Conservation (phyloP, 2,113 vertebrate species). For the Arizona elegans region DNA sequence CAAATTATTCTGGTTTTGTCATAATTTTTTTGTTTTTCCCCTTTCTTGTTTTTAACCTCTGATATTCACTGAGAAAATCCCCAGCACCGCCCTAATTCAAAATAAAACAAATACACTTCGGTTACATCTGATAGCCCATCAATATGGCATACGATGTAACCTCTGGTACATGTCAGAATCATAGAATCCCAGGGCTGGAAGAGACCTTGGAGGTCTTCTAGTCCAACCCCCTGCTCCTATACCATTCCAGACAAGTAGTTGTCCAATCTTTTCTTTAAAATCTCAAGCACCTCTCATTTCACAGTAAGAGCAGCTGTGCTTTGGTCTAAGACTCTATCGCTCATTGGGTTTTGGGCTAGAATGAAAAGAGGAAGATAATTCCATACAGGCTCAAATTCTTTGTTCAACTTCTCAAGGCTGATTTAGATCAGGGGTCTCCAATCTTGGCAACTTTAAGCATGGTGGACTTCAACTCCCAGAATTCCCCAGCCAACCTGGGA, state of each 20-base stretch:
- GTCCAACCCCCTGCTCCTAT: not conserved
- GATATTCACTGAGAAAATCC: not conserved
- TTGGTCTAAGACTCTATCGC: not conserved
- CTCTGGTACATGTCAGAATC: not conserved
- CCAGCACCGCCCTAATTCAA: not conserved
- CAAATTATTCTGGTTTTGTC: not conserved
- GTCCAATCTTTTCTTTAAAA: too few species aligned
- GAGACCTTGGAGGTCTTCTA: not conserved
- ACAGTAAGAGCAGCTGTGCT: not conserved
- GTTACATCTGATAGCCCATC: not conserved
- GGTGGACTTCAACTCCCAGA: too few species aligned
- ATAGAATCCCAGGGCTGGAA: not conserved
- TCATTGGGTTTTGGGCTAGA: accelerated
- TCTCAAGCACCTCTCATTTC: not conserved
- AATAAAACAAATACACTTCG: not conserved
- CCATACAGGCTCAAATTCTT: not conserved
- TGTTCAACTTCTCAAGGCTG: not conserved
- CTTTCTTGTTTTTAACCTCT: not conserved
- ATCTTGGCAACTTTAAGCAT: too few species aligned
- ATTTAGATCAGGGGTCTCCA: too few species aligned
- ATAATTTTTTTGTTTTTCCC: not conserved
- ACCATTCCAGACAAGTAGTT: too few species aligned
- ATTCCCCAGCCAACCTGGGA: too few species aligned
- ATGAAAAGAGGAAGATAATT: not conserved
- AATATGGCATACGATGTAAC: not conserved